phyloP scores from a whole-genome alignment of 2,888 invertebrate species.

The Coelogynopora nodosa region DNA sequence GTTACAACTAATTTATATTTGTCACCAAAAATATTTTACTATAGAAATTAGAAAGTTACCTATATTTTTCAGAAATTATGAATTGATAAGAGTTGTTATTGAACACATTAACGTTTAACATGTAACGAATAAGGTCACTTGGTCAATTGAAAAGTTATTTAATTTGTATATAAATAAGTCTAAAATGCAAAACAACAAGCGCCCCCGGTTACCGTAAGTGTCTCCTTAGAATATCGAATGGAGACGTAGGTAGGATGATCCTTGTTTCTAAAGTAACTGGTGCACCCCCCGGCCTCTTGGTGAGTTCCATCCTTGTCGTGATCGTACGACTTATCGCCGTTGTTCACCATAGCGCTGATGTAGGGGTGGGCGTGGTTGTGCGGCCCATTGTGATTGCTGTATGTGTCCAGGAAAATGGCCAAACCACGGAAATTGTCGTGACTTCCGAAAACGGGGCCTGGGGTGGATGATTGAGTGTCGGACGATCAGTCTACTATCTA shows the following conservation, averaged over 20 bases:
- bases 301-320: conserved; percentile 97
- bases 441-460: conserved; percentile 89
- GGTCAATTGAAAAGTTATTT: too few relatives aligned
- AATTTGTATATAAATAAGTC: too few relatives aligned
- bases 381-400: conserved; percentile 96
- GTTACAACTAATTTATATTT: too few relatives aligned
- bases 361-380: conserved; percentile 99
- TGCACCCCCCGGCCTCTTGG: conserved; percentile 92
- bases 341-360: conserved; percentile 95
- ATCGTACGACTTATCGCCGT: conserved; percentile 89
- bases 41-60: too few relatives aligned
- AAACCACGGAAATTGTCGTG: conserved; percentile 84
- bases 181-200: too few relatives aligned
- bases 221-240: conserved; percentile 84
- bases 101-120: too few relatives aligned
- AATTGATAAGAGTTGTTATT: too few relatives aligned
- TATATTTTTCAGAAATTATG: too few relatives aligned
- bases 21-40: too few relatives aligned
- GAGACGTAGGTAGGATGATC: conserved; percentile 84
- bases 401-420: conserved; percentile 89
- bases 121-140: too few relatives aligned
- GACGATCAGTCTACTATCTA: too few relatives aligned
- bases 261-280: conserved; percentile 85
- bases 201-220: conserved; percentile 74
- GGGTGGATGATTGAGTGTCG: too few relatives aligned